Evolutionary conservation across 2,888 invertebrate species (phyloP), one percentile per base, ranked within the genome.

Genomic region (Melanostoma scalare): DNA sequence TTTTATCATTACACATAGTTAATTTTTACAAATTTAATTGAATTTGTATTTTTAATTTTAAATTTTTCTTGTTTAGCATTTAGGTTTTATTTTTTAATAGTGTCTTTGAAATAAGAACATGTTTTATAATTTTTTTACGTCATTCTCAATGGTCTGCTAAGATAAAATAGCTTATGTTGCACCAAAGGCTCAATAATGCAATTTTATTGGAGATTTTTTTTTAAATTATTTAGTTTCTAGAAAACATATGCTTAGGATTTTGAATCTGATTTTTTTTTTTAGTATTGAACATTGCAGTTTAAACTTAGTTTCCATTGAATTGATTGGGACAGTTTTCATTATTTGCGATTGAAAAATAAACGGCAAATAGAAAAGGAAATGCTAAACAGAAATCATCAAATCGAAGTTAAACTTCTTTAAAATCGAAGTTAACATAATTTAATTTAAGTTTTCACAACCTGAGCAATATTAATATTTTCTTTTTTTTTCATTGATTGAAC

Each of bases 391-490:
- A 84, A 72, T 44, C 42, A 74, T 67, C 60, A 72, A 76, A 71
- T 71, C 58, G 71, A 84, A 78, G 69, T 84, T 65, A 30, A 61
- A 84, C 84, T 84, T 84, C 84, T 60, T 84, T 58, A 74, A 79
- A 84, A 84, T 71, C 74, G 84, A 84, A 84, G 84, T 84, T 71
- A 79, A 79, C 53, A 71, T 67, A 63, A 58, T 48, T 65, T 55
- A 58, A 65, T 69, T 85, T 73, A 85, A 86, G 72, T 85, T 85
- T 88, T 91, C 91, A 90, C 91, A 91, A 91, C 91, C 91, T 91
- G 91, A 91, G 91, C 89, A 89, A 87, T 86, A 76, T 75, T 86
- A 86, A 75, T 82, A 82, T 76, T 73, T 20, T 20, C 20, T 20
- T 20, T 20, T 20, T 61, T 61, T 63, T 63, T 42, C 44, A 76